Evolutionary conservation across 2,113 vertebrate species (phyloP).

Genomic region (Picathartes gymnocephalus): DNA sequence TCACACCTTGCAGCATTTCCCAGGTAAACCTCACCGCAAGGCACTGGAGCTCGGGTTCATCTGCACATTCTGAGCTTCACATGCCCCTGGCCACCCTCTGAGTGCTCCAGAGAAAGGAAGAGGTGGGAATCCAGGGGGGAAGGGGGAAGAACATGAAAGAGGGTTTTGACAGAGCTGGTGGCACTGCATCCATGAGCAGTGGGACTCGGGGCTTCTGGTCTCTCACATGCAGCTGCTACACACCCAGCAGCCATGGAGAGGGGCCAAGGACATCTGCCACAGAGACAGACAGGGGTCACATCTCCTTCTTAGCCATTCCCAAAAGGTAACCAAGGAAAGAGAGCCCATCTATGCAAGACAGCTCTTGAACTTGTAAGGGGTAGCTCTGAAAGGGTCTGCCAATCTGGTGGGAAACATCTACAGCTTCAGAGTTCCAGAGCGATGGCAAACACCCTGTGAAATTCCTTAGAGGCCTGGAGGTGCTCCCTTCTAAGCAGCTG

Average conservation of each 20-base stretch:
- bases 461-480: not conserved
- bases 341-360: not conserved
- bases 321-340: not conserved
- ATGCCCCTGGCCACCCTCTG: not conserved
- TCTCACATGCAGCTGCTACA: fast-evolving
- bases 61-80: not conserved
- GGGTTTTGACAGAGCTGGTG: not conserved
- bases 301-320: not conserved
- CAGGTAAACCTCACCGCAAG: not conserved
- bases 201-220: not conserved
- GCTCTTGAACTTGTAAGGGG: fast-evolving
- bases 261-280: too few relatives aligned
- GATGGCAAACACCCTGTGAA: not conserved
- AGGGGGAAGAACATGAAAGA: not conserved
- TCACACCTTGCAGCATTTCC: not conserved
- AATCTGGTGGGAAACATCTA: not conserved
- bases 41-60: not conserved
- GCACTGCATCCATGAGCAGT: not conserved
- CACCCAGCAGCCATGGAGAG: not conserved
- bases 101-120: not conserved
- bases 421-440: not conserved
- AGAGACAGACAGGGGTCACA: not conserved
- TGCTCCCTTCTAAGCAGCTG: not conserved
- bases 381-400: not conserved
- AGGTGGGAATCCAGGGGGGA: not conserved